Evolutionary conservation across 2,113 vertebrate species (phyloP).

Genomic region (Hyperoodon ampullatus): DNA sequence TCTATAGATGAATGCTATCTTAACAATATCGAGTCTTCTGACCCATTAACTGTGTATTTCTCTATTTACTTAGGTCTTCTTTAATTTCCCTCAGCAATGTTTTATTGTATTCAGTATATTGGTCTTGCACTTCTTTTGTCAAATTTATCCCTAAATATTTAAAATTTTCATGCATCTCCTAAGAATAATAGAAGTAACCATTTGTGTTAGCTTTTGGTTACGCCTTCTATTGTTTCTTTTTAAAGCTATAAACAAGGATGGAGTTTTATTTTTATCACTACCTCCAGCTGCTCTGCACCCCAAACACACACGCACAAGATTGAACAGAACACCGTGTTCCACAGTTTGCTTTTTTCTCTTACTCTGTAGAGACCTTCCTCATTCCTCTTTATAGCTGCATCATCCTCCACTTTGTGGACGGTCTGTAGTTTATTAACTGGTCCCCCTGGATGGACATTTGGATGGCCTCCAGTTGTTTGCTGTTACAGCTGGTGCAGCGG

Average conservation of each 20-base stretch:
- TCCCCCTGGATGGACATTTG: neutral
- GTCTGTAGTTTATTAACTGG: neutral
- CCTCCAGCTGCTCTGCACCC: too few relatives aligned
- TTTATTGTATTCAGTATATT: neutral
- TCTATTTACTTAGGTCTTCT: neutral
- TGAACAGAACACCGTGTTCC: neutral
- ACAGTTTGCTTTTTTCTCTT: neutral
- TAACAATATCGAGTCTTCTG: neutral
- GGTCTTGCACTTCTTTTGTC: neutral
- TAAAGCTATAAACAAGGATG: neutral
- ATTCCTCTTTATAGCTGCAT: neutral
- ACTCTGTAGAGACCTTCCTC: neutral
- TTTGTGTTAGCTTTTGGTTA: neutral
- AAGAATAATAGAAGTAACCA: neutral
- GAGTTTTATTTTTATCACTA: neutral
- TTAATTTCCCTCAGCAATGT: neutral
- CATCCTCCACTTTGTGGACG: neutral
- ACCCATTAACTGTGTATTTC: neutral
- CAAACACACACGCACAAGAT: neutral
- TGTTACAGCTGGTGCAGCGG: neutral
- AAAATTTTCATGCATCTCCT: neutral
- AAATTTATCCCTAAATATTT: neutral
- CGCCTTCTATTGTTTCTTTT: neutral
- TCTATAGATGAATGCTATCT: neutral
- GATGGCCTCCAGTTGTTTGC: neutral